Conservation (phyloP, 2,113 vertebrate genomes). For the Crotalus horridus region DNA sequence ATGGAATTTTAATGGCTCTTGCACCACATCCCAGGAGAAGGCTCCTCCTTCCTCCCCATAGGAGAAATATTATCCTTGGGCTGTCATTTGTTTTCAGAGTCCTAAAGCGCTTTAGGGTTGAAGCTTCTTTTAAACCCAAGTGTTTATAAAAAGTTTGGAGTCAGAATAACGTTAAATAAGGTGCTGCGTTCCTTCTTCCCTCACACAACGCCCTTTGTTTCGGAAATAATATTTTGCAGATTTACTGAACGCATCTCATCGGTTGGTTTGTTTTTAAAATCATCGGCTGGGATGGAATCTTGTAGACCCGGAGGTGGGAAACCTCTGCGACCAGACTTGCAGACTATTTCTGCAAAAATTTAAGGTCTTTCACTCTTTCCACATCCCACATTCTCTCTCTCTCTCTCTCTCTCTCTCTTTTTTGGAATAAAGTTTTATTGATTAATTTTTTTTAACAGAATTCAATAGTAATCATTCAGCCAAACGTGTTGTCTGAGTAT, state of each 20-base stretch:
- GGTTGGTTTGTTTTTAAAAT: not conserved
- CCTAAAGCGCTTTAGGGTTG: not conserved
- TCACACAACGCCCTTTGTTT: not conserved
- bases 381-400: too few species aligned
- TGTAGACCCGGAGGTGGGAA: not conserved
- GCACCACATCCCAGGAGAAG: not conserved
- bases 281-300: not conserved
- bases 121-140: not conserved
- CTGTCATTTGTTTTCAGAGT: not conserved
- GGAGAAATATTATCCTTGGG: not conserved
- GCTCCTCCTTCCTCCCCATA: too few species aligned
- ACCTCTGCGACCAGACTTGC: not conserved
- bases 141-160: not conserved
- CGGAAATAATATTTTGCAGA: not conserved
- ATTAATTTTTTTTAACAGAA: too few species aligned
- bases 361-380: not conserved
- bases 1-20: fast-evolving
- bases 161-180: not conserved
- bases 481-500: too few species aligned
- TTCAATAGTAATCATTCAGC: too few species aligned
- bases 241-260: not conserved
- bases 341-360: not conserved
- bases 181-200: not conserved
- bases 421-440: too few species aligned
- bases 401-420: too few species aligned